A percentile compares a stretch with the other conserved stretches of the same genome.
These are phyloP conservation scores for Napeogenes sylphis DNA, from an alignment of 2,888 invertebrate genomes.

Conservation along the genomic window DNA sequence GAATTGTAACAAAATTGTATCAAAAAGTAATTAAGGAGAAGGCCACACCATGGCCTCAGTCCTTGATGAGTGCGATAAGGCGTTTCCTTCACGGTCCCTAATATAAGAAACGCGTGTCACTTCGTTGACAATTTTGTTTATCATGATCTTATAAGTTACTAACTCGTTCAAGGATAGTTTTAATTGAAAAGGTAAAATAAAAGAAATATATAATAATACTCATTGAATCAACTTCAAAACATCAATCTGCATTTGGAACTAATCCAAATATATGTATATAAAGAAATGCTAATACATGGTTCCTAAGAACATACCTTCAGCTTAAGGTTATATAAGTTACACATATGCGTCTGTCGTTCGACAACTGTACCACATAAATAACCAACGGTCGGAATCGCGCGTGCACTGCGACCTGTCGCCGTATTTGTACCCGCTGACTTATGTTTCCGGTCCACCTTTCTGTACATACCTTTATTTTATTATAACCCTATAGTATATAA, in stretches of 20 bases:
- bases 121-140: constrained; percentile 50
- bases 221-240: too few relatives aligned
- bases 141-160: too few relatives aligned
- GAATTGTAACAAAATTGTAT: too few relatives aligned
- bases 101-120: constrained; percentile 46
- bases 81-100: constrained; percentile 43
- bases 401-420: constrained; percentile 25
- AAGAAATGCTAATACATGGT: too few relatives aligned
- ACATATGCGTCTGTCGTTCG: neutral
- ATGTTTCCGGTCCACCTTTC: constrained; percentile 27
- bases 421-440: constrained; percentile 25
- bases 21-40: too few relatives aligned
- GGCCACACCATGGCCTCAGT: neutral
- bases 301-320: too few relatives aligned
- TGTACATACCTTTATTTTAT: constrained; percentile 14
- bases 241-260: too few relatives aligned
- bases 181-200: too few relatives aligned
- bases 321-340: too few relatives aligned
- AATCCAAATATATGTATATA: too few relatives aligned
- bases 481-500: constrained; percentile 13
- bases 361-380: constrained; percentile 10
- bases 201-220: too few relatives aligned
- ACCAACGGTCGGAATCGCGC: constrained; percentile 6
- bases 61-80: constrained; percentile 38
- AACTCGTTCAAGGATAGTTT: too few relatives aligned